A percentile compares a stretch with the other conserved stretches of the same genome.
phyloP scores from a whole-genome alignment of 2,797 vertebrate genomes.

The Diplodus sargus region DNA sequence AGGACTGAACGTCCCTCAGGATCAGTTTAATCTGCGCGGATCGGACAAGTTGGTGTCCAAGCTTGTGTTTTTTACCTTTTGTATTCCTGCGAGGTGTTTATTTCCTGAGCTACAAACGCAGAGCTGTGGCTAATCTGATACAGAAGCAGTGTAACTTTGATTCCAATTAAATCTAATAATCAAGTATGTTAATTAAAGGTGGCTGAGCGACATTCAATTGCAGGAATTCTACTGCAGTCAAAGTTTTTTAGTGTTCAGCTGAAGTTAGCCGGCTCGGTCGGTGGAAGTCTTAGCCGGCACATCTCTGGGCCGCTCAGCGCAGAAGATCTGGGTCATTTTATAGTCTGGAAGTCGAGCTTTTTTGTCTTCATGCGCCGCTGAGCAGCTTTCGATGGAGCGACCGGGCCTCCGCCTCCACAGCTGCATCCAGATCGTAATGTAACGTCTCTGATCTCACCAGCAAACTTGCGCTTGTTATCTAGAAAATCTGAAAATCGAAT shows the following conservation, averaged over 20 bases:
- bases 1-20: constrained; percentile 51
- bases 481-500: not conserved
- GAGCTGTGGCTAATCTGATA: not conserved
- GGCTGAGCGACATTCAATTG: not conserved
- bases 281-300: too few species aligned
- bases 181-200: not conserved
- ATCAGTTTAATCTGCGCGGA: constrained; percentile 57
- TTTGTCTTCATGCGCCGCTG: too few species aligned
- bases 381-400: too few species aligned
- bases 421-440: too few species aligned
- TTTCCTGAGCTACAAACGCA: not conserved
- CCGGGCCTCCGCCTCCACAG: too few species aligned
- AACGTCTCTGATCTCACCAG: not conserved
- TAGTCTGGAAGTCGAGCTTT: too few species aligned
- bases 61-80: constrained; percentile 15
- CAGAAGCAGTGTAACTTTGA: too few species aligned
- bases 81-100: not conserved
- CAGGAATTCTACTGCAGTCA: not conserved
- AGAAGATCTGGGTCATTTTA: too few species aligned
- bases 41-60: constrained; percentile 26
- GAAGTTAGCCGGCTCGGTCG: too few species aligned
- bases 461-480: not conserved
- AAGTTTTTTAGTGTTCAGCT: not conserved
- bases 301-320: too few species aligned
- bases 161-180: not conserved